A percentile compares a stretch with the other conserved stretches of the same genome.
Evolutionary conservation across 2,113 vertebrate genomes (phyloP).

Genomic region (Ceuthmochares aereus): DNA sequence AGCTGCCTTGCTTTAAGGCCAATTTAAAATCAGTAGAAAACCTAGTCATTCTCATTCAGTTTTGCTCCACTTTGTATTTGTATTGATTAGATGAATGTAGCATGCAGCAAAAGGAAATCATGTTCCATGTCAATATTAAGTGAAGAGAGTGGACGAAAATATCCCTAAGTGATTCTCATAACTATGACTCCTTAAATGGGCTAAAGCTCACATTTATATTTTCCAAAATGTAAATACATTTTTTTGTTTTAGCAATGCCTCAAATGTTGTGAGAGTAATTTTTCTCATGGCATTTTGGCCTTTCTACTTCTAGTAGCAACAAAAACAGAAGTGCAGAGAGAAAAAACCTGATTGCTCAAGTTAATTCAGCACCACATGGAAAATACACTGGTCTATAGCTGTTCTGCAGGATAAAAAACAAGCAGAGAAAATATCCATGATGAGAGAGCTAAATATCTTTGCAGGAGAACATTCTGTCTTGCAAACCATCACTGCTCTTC

Average conservation of each 20-base stretch:
- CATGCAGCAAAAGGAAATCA: not conserved
- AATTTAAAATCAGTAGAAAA: not conserved
- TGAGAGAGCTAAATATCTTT: not conserved
- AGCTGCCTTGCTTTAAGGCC: not conserved
- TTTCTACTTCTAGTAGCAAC: not conserved
- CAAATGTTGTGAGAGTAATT: not conserved
- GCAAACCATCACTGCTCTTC: not conserved
- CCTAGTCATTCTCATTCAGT: not conserved
- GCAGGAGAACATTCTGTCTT: not conserved
- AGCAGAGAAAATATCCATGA: not conserved
- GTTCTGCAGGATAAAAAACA: not conserved
- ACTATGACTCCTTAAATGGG: not conserved
- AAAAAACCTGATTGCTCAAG: not conserved
- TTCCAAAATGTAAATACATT: not conserved
- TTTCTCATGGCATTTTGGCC: not conserved
- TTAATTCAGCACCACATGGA: not conserved
- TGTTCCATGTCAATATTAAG: not conserved
- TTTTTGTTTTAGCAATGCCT: not conserved
- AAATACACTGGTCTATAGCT: not conserved
- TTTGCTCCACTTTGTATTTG: not conserved
- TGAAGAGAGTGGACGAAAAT: not conserved
- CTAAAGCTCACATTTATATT: not conserved
- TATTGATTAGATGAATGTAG: not conserved
- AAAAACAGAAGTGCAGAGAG: not conserved
- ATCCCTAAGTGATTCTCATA: not conserved